Conservation (phyloP, 2,797 vertebrate species). For the Austrolebias charrua region DNA sequence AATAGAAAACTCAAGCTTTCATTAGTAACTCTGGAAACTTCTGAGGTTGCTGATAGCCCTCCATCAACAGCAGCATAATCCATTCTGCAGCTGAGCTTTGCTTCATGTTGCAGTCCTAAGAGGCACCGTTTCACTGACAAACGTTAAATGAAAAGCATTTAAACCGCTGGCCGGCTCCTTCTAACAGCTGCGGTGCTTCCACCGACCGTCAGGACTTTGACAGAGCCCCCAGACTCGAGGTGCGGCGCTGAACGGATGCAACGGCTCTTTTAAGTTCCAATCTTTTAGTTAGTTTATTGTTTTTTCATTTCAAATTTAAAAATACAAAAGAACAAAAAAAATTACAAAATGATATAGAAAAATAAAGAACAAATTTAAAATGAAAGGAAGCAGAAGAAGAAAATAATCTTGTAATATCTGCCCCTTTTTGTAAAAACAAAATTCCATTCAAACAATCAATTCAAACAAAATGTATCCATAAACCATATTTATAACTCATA, state of each 20-base stretch:
- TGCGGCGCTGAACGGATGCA: neutral
- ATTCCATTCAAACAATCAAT: no score
- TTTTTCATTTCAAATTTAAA: no score
- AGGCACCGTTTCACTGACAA: neutral
- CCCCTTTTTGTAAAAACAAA: no score
- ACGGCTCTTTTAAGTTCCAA: constrained; percentile 16
- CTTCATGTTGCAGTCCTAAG: neutral
- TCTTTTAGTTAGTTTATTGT: no score
- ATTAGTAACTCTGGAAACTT: constrained; percentile 1
- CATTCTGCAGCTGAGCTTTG: constrained; percentile 1
- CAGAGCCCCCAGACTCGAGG: constrained; percentile 1
- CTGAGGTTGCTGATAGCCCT: constrained; percentile 9
- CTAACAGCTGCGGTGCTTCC: constrained; percentile 11
- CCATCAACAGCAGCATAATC: neutral
- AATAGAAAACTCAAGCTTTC: constrained; percentile 7
- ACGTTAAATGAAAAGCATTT: neutral
- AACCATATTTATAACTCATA: no score
- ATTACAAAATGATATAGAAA: no score
- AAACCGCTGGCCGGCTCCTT: constrained; percentile 3
- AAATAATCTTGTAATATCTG: no score
- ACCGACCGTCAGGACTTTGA: constrained; percentile 15
- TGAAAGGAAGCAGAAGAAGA: no score
- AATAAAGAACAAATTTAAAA: no score
- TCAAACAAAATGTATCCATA: no score
- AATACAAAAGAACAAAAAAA: no score